A percentile compares a stretch with the other conserved stretches of the same genome.
Conservation (phyloP, 1,140 invertebrate genomes). For the Anastatus disparis region DNA sequence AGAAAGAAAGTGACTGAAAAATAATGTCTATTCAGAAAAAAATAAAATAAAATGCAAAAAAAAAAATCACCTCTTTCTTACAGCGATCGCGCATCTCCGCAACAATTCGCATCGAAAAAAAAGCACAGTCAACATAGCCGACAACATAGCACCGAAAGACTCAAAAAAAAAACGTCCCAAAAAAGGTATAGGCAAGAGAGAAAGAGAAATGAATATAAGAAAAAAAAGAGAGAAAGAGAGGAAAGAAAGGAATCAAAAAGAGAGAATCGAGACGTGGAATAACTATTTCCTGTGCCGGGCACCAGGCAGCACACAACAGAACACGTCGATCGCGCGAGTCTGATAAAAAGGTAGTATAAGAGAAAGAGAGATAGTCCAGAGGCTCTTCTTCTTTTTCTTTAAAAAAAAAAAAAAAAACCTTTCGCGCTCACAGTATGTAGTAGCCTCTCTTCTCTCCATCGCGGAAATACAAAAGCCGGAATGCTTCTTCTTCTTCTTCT, state of each 20-base stretch:
- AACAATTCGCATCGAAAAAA: too few species aligned
- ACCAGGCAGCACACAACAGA: conserved; percentile 45
- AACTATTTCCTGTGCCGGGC: conserved; percentile 44
- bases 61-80: not conserved
- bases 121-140: not conserved
- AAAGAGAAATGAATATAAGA: not conserved
- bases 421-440: conserved; percentile 39
- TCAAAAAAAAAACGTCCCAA: too few species aligned
- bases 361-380: too few species aligned
- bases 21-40: too few species aligned
- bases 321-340: conserved; percentile 49
- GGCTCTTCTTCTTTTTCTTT: too few species aligned
- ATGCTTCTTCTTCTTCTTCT: conserved; percentile 46
- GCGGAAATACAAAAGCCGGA: conserved; percentile 58
- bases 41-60: not conserved
- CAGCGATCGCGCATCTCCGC: not conserved
- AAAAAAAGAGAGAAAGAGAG: not conserved
- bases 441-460: conserved; percentile 45
- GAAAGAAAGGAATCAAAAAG: conserved; percentile 16
- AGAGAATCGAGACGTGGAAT: conserved; percentile 38
- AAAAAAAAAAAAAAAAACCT: too few species aligned
- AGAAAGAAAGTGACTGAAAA: too few species aligned
- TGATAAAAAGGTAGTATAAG: too few species aligned
- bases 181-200: not conserved
- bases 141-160: too few species aligned